These are phyloP conservation scores for Parnassius mnemosyne DNA, from an alignment of 2,888 invertebrate genomes.

Conservation along the genomic window DNA sequence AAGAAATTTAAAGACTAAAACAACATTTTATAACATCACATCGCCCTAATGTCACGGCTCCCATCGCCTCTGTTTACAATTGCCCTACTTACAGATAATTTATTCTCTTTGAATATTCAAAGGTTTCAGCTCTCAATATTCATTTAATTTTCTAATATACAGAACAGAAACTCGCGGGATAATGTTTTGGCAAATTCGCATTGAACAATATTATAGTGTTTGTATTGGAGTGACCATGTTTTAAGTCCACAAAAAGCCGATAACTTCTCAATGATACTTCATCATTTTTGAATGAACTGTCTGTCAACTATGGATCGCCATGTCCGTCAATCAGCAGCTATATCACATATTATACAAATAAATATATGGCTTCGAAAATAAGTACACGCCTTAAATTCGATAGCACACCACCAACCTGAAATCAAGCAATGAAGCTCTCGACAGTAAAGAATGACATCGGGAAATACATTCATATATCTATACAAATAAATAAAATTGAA, in stretches of 20 bases:
- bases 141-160: conserved; percentile 72
- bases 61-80: conserved; percentile 28
- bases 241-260: conserved; percentile 8
- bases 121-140: conserved; percentile 66
- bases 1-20: conserved; percentile 14
- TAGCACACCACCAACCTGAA: no score
- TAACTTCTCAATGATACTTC: no score
- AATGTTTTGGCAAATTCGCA: conserved; percentile 68
- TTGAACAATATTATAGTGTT: conserved; percentile 48
- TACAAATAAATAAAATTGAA: no score
- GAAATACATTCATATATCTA: no score
- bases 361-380: no score
- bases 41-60: conserved; percentile 12
- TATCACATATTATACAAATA: no score
- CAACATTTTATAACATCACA: conserved; percentile 18
- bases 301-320: no score
- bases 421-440: no score
- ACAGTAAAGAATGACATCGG: no score
- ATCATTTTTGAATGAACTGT: no score
- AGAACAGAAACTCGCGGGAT: conserved; percentile 61
- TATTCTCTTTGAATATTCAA: conserved; percentile 77
- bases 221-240: conserved; percentile 41
- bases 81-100: conserved; percentile 58
- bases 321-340: no score
- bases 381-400: no score